Base-by-base conservation (phyloP, 1,140 invertebrate species). In the Sweltsa coloradensis region DNA sequence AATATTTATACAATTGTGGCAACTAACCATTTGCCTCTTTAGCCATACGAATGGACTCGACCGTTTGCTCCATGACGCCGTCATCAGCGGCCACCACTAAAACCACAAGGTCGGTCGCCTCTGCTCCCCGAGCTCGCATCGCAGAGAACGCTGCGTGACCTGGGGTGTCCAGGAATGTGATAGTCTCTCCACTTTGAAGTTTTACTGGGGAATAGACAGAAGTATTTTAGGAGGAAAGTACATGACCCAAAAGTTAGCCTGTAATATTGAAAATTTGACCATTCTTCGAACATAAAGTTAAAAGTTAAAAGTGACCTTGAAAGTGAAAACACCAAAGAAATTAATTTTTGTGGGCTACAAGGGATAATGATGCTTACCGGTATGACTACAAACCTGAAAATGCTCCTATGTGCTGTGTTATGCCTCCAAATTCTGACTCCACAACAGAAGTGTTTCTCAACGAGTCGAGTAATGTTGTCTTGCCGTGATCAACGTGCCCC, bases 121-220 rank as follows among this genome's bases (percentile, higher is more conserved):
- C 70, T 2, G 94, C 94, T 13, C 96, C 96, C 47, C 96, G 75
- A 31, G 81, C 77, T 56, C 95, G 68, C 89, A 98, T 96, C 1
- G 89, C 71, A 41, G 73, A 79, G 63, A 97, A 98, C 6, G 96
- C 96, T 18, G 94, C 94, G 73, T 99, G 96, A 0, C 96, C 96
- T n/a, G 96, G 96, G n/a, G 96, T 99, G 65, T 99, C 96, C 43
- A 99, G 62, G 72, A 99, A 98, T 6, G 95, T 98, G 26, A 97
- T 82, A 37, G 60, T 71, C 36, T 88, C 79, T 2, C 79, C 81
- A 34, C 70, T 76, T n/a, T 73, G 55, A 27, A 89, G 58, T 21
- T 65, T 71, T 16, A 89, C 85, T 79, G 56, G 14, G 65, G 55
- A 47, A 53, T 34, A 40, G n/a, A n/a, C n/a, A n/a, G n/a, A n/a